Base-by-base conservation (phyloP, 2,113 vertebrate species). In the Rhabdomys dilectus region DNA sequence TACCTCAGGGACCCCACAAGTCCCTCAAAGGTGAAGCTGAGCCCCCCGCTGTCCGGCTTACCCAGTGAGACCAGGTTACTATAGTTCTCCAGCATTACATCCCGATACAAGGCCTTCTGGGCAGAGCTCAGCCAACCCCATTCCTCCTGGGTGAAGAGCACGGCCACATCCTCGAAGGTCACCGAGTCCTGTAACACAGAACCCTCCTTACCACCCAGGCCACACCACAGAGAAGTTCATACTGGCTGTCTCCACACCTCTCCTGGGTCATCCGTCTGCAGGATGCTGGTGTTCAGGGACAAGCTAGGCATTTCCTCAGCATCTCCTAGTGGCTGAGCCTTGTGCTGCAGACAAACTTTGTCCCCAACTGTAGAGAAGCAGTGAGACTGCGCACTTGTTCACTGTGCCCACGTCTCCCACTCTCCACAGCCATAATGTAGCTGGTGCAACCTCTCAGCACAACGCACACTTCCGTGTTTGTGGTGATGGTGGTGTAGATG, bases 11-110 rank as follows among this genome's bases (percentile, higher is more conserved):
- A 48, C 48, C 68, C 34, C n/a, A 6, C 24, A 15, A 39, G 36
- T 53, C 3, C 16, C 12, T 39, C 42, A 5, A 3, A 13, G 17
- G 64, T 48, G 62, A 60, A 82, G 82, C 42, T 10, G 2, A 84
- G 68, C 3, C 29, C n/a, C 56, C 2, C 5, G 81, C 86, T 2
- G 26, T 11, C 51, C 29, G 16, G 34, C 91, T 94, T 88, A 97
- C 97, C 97, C n/a, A 98, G 53, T 0, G 95, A 97, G 66, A 92
- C 82, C 81, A 98, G 34, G 93, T 97, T 90, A 89, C 93, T 92
- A 29, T 95, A 97, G 87, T 97, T 98, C 53, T 97, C 97, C 21
- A 96, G 91, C 97, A 97, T 98, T 53, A 98, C 97, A 0, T 98
- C 97, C 56, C 64, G 36, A 78, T 97, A 94, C 73, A 98, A 60